A percentile compares a stretch with the other conserved stretches of the same genome.
Evolutionary conservation across 2,888 invertebrate species (phyloP).

Genomic region (Brachycybe producta): DNA sequence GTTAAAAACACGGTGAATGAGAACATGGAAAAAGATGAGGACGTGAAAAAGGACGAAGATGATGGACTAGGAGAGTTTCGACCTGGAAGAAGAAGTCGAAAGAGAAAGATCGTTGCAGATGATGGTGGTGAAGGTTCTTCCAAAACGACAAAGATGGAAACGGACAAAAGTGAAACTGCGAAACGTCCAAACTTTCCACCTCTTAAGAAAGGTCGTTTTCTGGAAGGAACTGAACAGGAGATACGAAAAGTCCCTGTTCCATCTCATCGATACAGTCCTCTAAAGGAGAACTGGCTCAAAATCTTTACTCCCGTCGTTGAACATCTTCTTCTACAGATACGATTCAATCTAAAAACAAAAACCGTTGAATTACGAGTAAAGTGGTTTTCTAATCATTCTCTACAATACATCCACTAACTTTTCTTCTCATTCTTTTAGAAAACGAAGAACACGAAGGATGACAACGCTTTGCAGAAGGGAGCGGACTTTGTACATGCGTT

Average conservation of each 20-base stretch:
- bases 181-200: constrained; percentile 4
- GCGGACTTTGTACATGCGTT: constrained; percentile 98
- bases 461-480: constrained; percentile 86
- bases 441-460: constrained; percentile 58
- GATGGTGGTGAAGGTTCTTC: too few species aligned
- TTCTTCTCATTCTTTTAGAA: constrained; percentile 28
- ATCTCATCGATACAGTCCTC: constrained; percentile 77
- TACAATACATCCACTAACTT: neutral
- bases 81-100: neutral
- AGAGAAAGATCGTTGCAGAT: constrained; percentile 5
- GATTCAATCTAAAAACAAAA: constrained; percentile 81
- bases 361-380: constrained; percentile 69
- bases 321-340: constrained; percentile 79
- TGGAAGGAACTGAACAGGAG: constrained; percentile 23
- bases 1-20: neutral
- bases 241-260: constrained; percentile 61
- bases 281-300: constrained; percentile 94
- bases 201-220: constrained; percentile 1
- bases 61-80: constrained; percentile 1
- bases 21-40: neutral
- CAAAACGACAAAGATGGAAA: neutral
- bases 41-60: too few species aligned
- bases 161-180: neutral
- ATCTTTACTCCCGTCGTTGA: constrained; percentile 94
- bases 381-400: constrained; percentile 6